Percentiles rank a stretch among this genome's conserved stretches.
Evolutionary conservation across 2,888 invertebrate genomes (phyloP).

Genomic region (Hemistola chrysoprasaria): DNA sequence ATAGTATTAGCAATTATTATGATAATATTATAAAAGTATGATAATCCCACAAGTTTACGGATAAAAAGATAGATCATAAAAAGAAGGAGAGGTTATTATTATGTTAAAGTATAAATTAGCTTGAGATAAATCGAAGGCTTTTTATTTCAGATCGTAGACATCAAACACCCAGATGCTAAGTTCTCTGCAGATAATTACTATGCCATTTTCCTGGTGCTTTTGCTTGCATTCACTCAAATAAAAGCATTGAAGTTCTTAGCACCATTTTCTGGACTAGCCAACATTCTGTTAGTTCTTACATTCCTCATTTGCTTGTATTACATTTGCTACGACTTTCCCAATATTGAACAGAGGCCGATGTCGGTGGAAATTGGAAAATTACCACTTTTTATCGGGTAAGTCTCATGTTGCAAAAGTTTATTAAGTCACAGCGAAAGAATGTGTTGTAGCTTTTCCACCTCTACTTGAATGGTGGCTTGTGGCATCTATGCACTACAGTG

Average conservation of each 20-base stretch:
- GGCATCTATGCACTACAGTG: no score
- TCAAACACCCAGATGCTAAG: constrained; percentile 37
- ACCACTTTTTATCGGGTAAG: constrained; percentile 92
- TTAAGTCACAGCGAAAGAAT: no score
- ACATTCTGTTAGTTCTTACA: constrained; percentile 88
- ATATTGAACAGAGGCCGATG: constrained; percentile 73
- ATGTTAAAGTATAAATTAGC: no score
- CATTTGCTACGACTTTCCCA: constrained; percentile 83
- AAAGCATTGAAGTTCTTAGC: constrained; percentile 91
- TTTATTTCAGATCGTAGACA: constrained; percentile 62
- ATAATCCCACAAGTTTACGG: no score
- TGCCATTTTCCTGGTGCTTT: constrained; percentile 63
- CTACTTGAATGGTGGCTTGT: no score
- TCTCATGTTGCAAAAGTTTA: constrained; percentile 5
- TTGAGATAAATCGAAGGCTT: no score
- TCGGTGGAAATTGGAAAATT: constrained; percentile 82
- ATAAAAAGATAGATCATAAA: no score
- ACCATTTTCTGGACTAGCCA: constrained; percentile 94
- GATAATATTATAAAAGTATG: no score
- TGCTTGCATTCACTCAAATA: constrained; percentile 78
- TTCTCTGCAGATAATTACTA: constrained; percentile 59
- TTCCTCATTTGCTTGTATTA: constrained; percentile 92
- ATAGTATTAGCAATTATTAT: no score
- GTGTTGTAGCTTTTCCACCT: no score
- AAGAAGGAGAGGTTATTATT: no score